phyloP scores from a whole-genome alignment of 2,797 vertebrate genomes.

The Nannoperca obscura region DNA sequence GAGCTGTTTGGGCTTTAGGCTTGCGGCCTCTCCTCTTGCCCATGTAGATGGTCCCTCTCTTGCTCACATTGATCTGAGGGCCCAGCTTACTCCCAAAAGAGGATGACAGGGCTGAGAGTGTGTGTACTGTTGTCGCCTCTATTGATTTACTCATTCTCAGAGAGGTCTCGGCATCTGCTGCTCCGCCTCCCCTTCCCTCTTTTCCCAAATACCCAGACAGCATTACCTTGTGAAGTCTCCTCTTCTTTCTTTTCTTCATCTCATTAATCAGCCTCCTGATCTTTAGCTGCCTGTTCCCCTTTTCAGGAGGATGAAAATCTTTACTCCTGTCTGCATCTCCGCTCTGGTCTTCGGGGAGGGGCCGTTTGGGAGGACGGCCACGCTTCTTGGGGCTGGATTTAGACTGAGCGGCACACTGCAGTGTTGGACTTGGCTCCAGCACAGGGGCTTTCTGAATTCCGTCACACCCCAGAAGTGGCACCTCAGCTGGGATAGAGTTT shows the following conservation, averaged over 20 bases:
- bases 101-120: constrained; percentile 93
- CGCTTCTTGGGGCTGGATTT: constrained; percentile 91
- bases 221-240: constrained; percentile 93
- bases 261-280: constrained; percentile 96
- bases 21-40: constrained; percentile 97
- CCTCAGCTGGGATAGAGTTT: constrained; percentile 78
- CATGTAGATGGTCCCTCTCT: constrained; percentile 99
- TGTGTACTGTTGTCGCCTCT: constrained; percentile 71
- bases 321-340: constrained; percentile 73
- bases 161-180: constrained; percentile 66
- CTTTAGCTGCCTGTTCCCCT: constrained; percentile 91
- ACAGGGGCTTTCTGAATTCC: constrained; percentile 85
- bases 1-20: constrained; percentile 87
- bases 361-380: constrained; percentile 86
- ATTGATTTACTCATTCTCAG: constrained; percentile 69
- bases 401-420: constrained; percentile 58
- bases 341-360: constrained; percentile 51
- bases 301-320: constrained; percentile 75
- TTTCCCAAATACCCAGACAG: constrained; percentile 82
- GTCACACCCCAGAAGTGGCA: constrained; percentile 73
- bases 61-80: constrained; percentile 98
- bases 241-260: constrained; percentile 98
- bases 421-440: constrained; percentile 84
- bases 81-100: constrained; percentile 94
- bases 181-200: constrained; percentile 48